Conservation (phyloP, 2,113 vertebrate genomes). For the Junco hyemalis region DNA sequence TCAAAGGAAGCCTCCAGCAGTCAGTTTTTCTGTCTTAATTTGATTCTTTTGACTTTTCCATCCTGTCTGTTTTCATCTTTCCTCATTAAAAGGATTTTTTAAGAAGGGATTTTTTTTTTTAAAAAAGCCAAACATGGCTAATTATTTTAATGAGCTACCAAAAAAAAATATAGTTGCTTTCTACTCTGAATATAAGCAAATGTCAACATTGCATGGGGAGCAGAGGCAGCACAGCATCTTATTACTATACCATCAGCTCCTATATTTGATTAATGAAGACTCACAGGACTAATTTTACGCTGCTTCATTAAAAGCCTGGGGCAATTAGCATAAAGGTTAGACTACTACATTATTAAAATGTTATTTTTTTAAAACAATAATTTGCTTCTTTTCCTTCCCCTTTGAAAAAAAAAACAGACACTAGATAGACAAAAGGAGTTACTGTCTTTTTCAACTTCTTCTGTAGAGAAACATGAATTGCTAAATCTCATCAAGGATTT, state of each 20-base stretch:
- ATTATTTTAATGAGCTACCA: constrained; percentile 64
- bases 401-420: background rate
- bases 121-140: constrained; percentile 10
- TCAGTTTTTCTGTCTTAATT: constrained; percentile 49
- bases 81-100: constrained; percentile 51
- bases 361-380: constrained; percentile 9
- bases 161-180: constrained; percentile 17
- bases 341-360: constrained; percentile 45
- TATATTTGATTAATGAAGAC: constrained; percentile 68
- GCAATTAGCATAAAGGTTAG: constrained; percentile 66
- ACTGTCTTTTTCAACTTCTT: background rate
- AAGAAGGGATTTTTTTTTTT: background rate
- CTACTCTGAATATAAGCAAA: constrained; percentile 56
- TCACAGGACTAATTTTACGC: constrained; percentile 61
- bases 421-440: background rate
- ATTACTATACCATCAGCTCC: constrained; percentile 24
- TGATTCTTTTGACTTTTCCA: constrained; percentile 54
- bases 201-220: constrained; percentile 35
- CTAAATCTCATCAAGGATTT: background rate
- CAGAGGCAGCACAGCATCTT: constrained; percentile 14
- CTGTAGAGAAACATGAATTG: background rate
- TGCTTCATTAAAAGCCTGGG: constrained; percentile 58
- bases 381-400: background rate
- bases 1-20: constrained; percentile 62
- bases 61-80: constrained; percentile 58